Evolutionary conservation across 2,113 vertebrate species (phyloP).

Genomic region (Caracal caracal): DNA sequence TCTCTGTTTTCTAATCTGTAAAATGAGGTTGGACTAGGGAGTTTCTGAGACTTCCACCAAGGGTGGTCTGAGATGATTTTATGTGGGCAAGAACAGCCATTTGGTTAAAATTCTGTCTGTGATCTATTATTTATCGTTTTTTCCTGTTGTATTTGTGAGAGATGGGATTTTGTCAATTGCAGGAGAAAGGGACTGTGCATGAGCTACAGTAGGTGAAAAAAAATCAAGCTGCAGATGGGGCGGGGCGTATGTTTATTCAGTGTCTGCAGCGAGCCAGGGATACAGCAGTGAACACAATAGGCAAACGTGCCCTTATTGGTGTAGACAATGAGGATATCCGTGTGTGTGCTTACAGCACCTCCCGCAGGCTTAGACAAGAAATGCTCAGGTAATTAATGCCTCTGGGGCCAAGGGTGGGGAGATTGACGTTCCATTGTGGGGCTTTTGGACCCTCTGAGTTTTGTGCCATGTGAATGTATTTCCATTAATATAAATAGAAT

Average conservation of each 20-base stretch:
- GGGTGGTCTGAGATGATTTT: not conserved
- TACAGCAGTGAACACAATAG: not conserved
- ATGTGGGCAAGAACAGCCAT: not conserved
- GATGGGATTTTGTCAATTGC: not conserved
- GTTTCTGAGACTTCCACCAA: not conserved
- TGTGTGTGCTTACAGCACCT: not conserved
- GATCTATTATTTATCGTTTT: not conserved
- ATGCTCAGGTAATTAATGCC: not conserved
- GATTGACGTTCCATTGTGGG: not conserved
- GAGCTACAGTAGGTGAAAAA: not conserved
- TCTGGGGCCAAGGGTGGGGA: not conserved
- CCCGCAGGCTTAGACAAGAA: not conserved
- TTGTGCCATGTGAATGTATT: not conserved
- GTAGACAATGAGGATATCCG: not conserved
- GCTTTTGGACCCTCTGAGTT: not conserved
- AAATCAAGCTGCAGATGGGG: not conserved
- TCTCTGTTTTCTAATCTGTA: not conserved
- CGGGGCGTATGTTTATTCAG: not conserved
- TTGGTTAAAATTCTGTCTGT: not conserved
- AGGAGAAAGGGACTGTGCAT: not conserved
- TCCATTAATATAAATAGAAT: not conserved
- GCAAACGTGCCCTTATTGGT: not conserved
- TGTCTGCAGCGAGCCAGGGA: not conserved
- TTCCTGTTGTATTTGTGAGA: not conserved
- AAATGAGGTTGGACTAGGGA: not conserved